Base-by-base conservation (phyloP, 2,113 vertebrate genomes). In the Siphamia tubifer region DNA sequence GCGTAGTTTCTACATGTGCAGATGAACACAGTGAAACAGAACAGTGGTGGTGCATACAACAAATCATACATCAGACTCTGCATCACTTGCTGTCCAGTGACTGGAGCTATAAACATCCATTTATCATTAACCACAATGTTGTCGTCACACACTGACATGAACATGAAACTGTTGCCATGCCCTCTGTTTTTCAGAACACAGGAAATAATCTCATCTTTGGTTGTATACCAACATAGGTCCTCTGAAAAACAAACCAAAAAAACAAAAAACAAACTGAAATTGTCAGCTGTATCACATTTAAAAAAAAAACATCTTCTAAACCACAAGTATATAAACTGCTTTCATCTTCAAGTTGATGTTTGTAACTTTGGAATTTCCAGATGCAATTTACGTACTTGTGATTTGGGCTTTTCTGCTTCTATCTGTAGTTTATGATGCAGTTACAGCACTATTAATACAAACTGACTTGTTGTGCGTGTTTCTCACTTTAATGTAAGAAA, bases 171-270 rank as follows among this genome's bases (percentile, higher is more conserved):
- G n/a, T 6, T 31, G 17, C 8, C 3, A 12, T 31, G 31, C 24
- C 34, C 11, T 57, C 15, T 54, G 17, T 35, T 73, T 31, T 5
- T 74, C 34, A 52, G 51, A 61, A 34, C 9, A 64, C 76, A 71
- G 68, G 70, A 83, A 86, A 72, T 55, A 0, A 10, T 38, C 54
- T 15, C 24, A 6, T 68, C 40, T 69, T 64, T 81, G 60, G 51
- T 68, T 43, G n/a, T 9, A 44, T 69, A 60, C 17, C n/a, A n/a
- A 45, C 3, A 2, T 6, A 27, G 65, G 24, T 34, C 16, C 48
- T 35, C n/a, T 19, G 31, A 44, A 27, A 47, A 16, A 24, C n/a
- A 47, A 24, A n/a, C n/a, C n/a, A n/a, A n/a, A n/a, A n/a, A n/a
- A n/a, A n/a, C n/a, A n/a, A n/a, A n/a, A n/a, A n/a, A n/a, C n/a